Percentiles rank a stretch among this genome's conserved stretches.
Conservation (phyloP, 1,140 invertebrate genomes). For the Idris sp. region DNA sequence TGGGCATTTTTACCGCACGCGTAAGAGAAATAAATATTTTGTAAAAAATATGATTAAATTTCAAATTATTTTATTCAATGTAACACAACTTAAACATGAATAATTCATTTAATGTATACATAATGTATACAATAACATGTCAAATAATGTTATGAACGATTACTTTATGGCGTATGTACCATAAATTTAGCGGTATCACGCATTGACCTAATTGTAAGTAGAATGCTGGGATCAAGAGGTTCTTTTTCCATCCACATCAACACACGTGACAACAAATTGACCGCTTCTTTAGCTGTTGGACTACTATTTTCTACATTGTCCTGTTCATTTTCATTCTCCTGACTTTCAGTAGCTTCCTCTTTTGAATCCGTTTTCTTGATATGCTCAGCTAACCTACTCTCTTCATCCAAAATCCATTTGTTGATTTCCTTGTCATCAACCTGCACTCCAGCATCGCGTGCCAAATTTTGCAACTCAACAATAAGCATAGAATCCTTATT, state of each 20-base stretch:
- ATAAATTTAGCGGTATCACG: slow-evolving; percentile 73
- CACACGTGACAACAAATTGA: slow-evolving; percentile 74
- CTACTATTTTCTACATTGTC: slow-evolving; percentile 56
- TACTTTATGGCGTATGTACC: slow-evolving; percentile 66
- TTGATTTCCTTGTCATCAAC: slow-evolving; percentile 72
- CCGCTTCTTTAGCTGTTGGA: slow-evolving; percentile 74
- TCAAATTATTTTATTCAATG: too few relatives aligned
- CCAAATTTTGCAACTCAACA: slow-evolving; percentile 72
- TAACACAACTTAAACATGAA: too few relatives aligned
- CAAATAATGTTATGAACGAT: too few relatives aligned
- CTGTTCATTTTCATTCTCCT: slow-evolving; percentile 48
- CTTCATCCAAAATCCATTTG: slow-evolving; percentile 72
- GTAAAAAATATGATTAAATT: too few relatives aligned
- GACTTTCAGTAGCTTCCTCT: slow-evolving; percentile 60
- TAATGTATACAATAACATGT: too few relatives aligned
- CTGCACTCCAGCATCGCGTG: slow-evolving; percentile 74
- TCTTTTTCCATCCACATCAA: slow-evolving; percentile 80
- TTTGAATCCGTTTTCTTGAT: slow-evolving; percentile 63
- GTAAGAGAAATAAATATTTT: too few relatives aligned
- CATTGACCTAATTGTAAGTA: slow-evolving; percentile 78
- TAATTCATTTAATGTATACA: too few relatives aligned
- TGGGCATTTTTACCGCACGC: too few relatives aligned
- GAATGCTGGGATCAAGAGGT: slow-evolving; percentile 78
- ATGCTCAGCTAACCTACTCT: slow-evolving; percentile 61
- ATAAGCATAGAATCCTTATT: slow-evolving; percentile 49